Evolutionary conservation across 2,888 invertebrate genomes (phyloP).

Genomic region (Branchellion lobata): DNA sequence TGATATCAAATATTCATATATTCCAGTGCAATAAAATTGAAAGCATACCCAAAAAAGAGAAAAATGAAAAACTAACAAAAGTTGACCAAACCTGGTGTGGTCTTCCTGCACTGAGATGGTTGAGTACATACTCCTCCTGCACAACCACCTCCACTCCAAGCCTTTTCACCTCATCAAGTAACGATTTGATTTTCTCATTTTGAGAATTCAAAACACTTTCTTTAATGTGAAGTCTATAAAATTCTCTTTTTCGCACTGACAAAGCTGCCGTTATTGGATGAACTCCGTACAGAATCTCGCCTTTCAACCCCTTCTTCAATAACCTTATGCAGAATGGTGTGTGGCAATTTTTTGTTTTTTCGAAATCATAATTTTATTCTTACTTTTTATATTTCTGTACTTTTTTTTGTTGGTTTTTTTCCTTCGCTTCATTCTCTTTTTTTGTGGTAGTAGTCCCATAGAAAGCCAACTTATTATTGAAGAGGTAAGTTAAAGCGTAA

Average conservation of each 20-base stretch:
- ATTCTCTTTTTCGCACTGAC: neutral
- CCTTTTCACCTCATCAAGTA: constrained; percentile 4
- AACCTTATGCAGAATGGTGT: too few relatives aligned
- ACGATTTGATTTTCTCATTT: neutral
- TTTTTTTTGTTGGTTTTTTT: too few relatives aligned
- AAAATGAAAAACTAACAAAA: neutral
- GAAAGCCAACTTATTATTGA: too few relatives aligned
- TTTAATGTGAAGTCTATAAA: neutral
- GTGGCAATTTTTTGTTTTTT: too few relatives aligned
- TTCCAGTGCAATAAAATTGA: neutral
- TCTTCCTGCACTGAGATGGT: constrained; percentile 8
- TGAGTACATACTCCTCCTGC: neutral
- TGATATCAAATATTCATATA: neutral
- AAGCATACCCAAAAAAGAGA: neutral
- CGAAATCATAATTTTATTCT: too few relatives aligned
- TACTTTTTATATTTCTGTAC: too few relatives aligned
- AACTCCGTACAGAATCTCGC: constrained; percentile 28
- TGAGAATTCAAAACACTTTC: constrained; percentile 17
- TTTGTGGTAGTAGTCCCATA: too few relatives aligned
- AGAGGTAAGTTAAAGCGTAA: too few relatives aligned
- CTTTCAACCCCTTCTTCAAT: constrained; percentile 4
- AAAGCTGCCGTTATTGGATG: constrained; percentile 3
- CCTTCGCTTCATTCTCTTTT: too few relatives aligned
- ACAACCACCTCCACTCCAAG: neutral
- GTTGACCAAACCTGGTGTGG: constrained; percentile 9